A percentile compares a stretch with the other conserved stretches of the same genome.
phyloP scores from a whole-genome alignment of 2,888 invertebrate genomes.

The Eubasilissa splendida region DNA sequence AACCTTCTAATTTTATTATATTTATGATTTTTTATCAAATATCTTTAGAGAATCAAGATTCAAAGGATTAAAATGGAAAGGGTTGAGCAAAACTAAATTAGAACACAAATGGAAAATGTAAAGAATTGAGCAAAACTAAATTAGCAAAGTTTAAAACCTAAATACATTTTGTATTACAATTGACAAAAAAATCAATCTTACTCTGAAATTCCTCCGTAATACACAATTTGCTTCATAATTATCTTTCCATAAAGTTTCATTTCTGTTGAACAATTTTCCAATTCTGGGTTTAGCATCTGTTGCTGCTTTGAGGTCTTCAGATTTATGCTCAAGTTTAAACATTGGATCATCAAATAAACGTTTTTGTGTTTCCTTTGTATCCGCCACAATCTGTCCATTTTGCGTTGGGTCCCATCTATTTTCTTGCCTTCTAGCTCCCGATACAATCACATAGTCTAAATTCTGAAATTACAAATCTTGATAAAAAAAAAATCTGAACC shows the following conservation, averaged over 20 bases:
- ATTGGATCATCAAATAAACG: constrained; percentile 96
- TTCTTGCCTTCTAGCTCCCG: constrained; percentile 96
- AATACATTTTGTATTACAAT: too few species aligned
- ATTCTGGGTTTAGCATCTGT: constrained; percentile 82
- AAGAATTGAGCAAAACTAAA: too few species aligned
- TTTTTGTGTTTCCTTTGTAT: constrained; percentile 92
- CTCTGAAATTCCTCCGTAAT: constrained; percentile 89
- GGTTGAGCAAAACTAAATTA: too few species aligned
- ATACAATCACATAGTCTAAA: constrained; percentile 95
- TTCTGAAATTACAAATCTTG: constrained; percentile 79
- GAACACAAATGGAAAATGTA: too few species aligned
- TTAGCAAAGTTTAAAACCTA: too few species aligned
- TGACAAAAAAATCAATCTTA: constrained; percentile 65
- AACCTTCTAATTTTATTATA: too few species aligned
- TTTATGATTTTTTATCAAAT: too few species aligned
- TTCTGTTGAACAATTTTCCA: constrained; percentile 82
- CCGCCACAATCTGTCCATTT: constrained; percentile 94
- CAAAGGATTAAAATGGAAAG: too few species aligned
- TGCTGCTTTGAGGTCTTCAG: constrained; percentile 82
- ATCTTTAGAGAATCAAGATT: too few species aligned
- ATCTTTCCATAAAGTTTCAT: constrained; percentile 90
- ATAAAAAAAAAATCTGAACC: neutral
- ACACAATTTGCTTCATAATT: constrained; percentile 93
- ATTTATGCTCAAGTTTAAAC: constrained; percentile 96
- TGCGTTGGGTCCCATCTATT: constrained; percentile 98